Evolutionary conservation across 2,888 invertebrate genomes (phyloP), one percentile per base, ranked within the genome.

Genomic region (Pycnomerus fuliginosus): DNA sequence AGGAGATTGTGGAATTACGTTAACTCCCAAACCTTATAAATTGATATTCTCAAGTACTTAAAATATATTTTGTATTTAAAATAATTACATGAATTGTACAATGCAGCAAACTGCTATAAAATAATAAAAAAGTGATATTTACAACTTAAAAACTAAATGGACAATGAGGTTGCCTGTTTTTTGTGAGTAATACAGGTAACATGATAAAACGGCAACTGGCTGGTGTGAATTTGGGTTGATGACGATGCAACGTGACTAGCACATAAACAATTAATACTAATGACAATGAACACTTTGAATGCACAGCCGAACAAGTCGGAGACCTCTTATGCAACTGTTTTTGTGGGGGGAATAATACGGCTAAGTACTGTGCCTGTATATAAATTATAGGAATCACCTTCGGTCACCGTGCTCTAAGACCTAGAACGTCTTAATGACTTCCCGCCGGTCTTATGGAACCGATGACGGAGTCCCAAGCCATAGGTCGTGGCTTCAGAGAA

Each of bases 1-100:
- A 32, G 89, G 90, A 2, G 80, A 80, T 11, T 83, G 84, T 44
- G 90, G 90, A 2, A 82, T 90, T 4, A 90, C 88, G 0, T 69
- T 90, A 7, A 72, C 82, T 0, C 89, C 90, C 0, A 80, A 82
- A 16, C 65, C 71, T 0, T 82, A 81, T 55, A 66, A 67, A 17
- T 58, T 84, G 14, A 50, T 67, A 10, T 75, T 79, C 48, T 14
- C 37, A 14, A 36, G n/a, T 31, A 17, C 15, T 20, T 14, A 5
- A 15, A 27, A 25, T 30, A 13, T 1, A 12, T 20, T 23, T 45
- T 7, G 3, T 8, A 35, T 44, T 48, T 46, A 51, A 54, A 50
- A 48, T 52, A 47, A 49, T 56, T 53, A 51, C 54, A 56, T 52
- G 53, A 54, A 37, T 36, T 53, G 34, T 49, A 51, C 48, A 50